A percentile compares a stretch with the other conserved stretches of the same genome.
Conservation (phyloP, 23 tunicate genomes). For the Styela clava region DNA sequence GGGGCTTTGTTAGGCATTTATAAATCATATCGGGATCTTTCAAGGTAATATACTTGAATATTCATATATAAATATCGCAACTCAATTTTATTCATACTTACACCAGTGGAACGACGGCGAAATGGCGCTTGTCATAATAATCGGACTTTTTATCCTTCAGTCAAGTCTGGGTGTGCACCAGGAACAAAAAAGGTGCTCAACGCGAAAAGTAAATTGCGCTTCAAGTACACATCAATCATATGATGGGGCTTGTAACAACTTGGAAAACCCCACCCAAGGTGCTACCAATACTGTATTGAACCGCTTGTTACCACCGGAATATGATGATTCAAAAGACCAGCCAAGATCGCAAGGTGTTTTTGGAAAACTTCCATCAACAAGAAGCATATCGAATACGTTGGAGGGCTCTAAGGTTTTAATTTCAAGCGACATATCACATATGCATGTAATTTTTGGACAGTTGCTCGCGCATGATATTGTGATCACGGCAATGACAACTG, state of each 20-base stretch:
- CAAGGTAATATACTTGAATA: too few species aligned
- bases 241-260: conserved; percentile 86
- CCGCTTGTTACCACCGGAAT: conserved; percentile 58
- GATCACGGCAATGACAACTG: conserved; percentile 40
- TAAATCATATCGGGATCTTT: too few species aligned
- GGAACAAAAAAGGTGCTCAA: background rate
- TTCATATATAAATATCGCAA: background rate
- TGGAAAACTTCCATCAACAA: conserved; percentile 50
- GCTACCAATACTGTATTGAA: conserved; percentile 34
- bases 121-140: too few species aligned
- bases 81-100: background rate
- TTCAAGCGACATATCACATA: conserved; percentile 31
- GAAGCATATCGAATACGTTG: conserved; percentile 54
- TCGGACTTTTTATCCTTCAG: too few species aligned
- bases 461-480: conserved; percentile 74
- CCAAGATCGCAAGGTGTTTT: conserved; percentile 24
- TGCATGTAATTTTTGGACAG: conserved; percentile 80
- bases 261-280: conserved; percentile 62
- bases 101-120: too few species aligned
- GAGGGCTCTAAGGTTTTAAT: background rate
- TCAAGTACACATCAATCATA: background rate
- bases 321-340: conserved; percentile 49
- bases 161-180: background rate
- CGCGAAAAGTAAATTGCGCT: background rate
- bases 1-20: too few species aligned